Evolutionary conservation across 2,888 invertebrate species (phyloP), one percentile per base, ranked within the genome.

Genomic region (Scaptodrosophila latifasciaeformis): DNA sequence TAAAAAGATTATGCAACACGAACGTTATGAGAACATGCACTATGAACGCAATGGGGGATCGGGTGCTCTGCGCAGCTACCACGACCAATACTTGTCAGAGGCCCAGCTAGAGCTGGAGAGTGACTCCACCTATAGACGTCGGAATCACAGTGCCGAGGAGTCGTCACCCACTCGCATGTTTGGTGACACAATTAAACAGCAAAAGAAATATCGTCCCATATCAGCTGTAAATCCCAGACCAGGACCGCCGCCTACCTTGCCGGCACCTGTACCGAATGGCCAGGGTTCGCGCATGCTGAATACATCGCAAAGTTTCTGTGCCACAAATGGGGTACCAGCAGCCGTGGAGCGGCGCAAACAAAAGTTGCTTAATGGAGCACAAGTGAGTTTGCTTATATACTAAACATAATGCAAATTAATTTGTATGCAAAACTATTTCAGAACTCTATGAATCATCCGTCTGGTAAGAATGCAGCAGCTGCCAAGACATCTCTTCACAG

Each of bases 401-500:
- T n/a, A n/a, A n/a, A n/a, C n/a, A n/a, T n/a, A n/a, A n/a, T n/a
- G n/a, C n/a, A n/a, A n/a, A n/a, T n/a, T n/a, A n/a, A n/a, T n/a
- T n/a, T n/a, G n/a, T n/a, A n/a, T n/a, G n/a, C n/a, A n/a, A n/a
- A n/a, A n/a, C n/a, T n/a, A n/a, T n/a, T 54, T 19, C 29, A 69
- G 64, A 47, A 55, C 44, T 60, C 67, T 19, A 71, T 77, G 67
- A 72, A 61, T 21, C 77, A 74, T 57, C 80, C 83, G 17, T 52
- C 76, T 6, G 43, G 60, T 46, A 83, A 83, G 49, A 69, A 82
- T n/a, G 78, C 78, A 7, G 85, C 82, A 18, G 91, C 91, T 40
- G 92, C 92, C 55, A 92, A 92, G 82, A 90, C 91, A 1, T 95
- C 94, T 34, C 89, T 96, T 68, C 95, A 96, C 86, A 95, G 95